These are phyloP conservation scores for Tyria jacobaeae DNA, from an alignment of 2,888 invertebrate genomes.

Conservation along the genomic window DNA sequence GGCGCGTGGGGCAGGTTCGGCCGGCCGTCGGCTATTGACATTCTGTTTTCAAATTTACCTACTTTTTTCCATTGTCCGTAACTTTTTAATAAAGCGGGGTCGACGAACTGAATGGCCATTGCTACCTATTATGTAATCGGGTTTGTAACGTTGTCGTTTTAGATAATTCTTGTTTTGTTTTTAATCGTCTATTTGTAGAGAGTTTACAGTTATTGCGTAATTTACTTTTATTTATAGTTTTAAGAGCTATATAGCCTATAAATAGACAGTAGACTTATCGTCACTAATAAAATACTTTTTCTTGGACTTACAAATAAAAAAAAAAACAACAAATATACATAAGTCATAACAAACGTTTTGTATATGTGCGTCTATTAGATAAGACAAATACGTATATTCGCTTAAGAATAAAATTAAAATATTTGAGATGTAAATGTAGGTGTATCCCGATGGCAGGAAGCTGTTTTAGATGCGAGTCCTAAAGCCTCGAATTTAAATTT, in stretches of 20 bases:
- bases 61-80: constrained; percentile 84
- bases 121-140: constrained; percentile 65
- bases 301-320: background rate
- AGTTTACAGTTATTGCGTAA: constrained; percentile 41
- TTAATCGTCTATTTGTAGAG: constrained; percentile 34
- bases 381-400: too few relatives aligned
- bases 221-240: constrained; percentile 31
- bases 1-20: constrained; percentile 86
- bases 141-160: constrained; percentile 54
- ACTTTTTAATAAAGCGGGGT: constrained; percentile 82
- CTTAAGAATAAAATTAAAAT: too few relatives aligned
- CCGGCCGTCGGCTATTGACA: constrained; percentile 85
- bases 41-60: constrained; percentile 85
- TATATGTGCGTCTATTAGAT: too few relatives aligned
- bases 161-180: constrained; percentile 53
- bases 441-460: too few relatives aligned
- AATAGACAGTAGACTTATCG: background rate
- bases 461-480: too few relatives aligned
- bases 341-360: too few relatives aligned
- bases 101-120: constrained; percentile 78
- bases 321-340: too few relatives aligned
- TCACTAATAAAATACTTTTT: background rate
- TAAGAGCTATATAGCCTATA: constrained; percentile 7
- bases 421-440: too few relatives aligned
- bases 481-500: too few relatives aligned